A percentile compares a stretch with the other conserved stretches of the same genome.
These are phyloP conservation scores for Ormyrus labotus DNA, from an alignment of 2,888 invertebrate genomes.

Conservation along the genomic window DNA sequence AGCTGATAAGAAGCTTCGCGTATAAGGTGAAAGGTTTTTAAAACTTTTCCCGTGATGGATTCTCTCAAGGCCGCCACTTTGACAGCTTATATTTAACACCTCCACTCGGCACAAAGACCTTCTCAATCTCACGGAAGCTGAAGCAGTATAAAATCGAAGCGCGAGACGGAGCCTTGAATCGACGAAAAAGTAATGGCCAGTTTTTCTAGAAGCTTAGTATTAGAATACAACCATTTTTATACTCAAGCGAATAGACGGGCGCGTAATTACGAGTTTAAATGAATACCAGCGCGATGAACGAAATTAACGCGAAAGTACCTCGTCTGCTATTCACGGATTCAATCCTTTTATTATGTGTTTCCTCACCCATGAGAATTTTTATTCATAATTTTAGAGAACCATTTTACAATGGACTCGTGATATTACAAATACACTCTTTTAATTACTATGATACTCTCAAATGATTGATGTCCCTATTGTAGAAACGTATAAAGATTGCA, in stretches of 20 bases:
- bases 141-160: not conserved
- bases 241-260: too few species aligned
- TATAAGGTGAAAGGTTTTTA: constrained; percentile 36
- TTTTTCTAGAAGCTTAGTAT: not conserved
- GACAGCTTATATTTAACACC: constrained; percentile 26
- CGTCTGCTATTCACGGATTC: too few species aligned
- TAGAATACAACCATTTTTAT: too few species aligned
- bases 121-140: constrained; percentile 27
- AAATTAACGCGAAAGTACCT: too few species aligned
- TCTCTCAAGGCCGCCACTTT: constrained; percentile 9
- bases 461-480: too few species aligned
- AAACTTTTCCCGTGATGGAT: constrained; percentile 23
- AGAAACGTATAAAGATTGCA: too few species aligned
- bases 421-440: too few species aligned
- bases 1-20: constrained; percentile 8
- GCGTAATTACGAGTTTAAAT: too few species aligned
- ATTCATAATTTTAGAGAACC: not conserved
- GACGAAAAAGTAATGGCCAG: not conserved
- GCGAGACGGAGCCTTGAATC: not conserved
- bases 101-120: constrained; percentile 1
- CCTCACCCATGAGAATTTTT: too few species aligned
- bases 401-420: not conserved
- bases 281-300: too few species aligned
- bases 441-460: too few species aligned
- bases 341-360: too few species aligned